These are phyloP conservation scores for Chlorodrepanis virens DNA, from an alignment of 2,113 vertebrate genomes.

Conservation along the genomic window DNA sequence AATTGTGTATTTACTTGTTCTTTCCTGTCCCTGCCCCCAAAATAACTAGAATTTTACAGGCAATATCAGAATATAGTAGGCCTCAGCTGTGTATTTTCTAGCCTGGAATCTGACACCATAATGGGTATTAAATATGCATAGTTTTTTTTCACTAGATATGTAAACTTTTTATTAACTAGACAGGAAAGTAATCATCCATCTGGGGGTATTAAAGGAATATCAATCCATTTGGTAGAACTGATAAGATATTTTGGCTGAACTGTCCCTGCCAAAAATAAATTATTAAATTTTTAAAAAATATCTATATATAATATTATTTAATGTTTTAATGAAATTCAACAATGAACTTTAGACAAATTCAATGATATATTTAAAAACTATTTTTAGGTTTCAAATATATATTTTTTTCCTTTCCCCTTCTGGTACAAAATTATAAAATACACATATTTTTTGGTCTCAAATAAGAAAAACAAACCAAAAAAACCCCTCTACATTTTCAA, in stretches of 20 bases:
- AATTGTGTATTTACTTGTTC: rapidly evolving
- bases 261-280: neutral
- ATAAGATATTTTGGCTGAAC: neutral
- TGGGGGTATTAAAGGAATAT: neutral
- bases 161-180: neutral
- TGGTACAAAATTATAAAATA: neutral
- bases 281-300: neutral
- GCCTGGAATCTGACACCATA: neutral
- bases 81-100: neutral
- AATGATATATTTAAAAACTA: neutral
- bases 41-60: neutral
- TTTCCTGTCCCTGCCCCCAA: neutral
- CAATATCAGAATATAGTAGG: neutral
- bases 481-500: neutral
- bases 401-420: neutral
- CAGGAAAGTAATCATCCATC: neutral
- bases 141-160: neutral
- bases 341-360: neutral
- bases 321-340: neutral
- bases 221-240: neutral
- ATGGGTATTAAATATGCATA: neutral
- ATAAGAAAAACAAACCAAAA: neutral
- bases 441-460: neutral
- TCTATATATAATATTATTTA: neutral
- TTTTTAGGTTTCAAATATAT: neutral